phyloP scores from a whole-genome alignment of 2,888 invertebrate genomes.

The Drosophila kokeensis region DNA sequence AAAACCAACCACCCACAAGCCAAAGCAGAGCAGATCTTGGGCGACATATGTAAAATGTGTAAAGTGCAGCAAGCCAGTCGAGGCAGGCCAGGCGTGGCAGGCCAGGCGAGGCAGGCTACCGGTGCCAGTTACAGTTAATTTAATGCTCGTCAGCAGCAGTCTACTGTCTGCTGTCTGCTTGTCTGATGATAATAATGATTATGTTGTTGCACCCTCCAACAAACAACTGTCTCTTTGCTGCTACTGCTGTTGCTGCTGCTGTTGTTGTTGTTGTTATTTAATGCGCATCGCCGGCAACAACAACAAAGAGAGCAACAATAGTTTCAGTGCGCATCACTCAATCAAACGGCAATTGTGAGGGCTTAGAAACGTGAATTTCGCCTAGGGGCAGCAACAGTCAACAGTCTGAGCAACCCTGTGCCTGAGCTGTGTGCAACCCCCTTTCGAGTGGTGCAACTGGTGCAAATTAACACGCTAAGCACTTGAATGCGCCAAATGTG shows the following conservation, averaged over 20 bases:
- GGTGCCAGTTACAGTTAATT: slow-evolving; percentile 78
- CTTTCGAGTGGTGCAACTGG: slow-evolving; percentile 59
- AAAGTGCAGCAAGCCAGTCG: slow-evolving; percentile 80
- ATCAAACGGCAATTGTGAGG: slow-evolving; percentile 83
- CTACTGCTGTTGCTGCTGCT: slow-evolving; percentile 2
- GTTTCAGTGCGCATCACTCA: slow-evolving; percentile 75
- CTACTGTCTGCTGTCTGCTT: neutral
- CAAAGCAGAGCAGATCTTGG: slow-evolving; percentile 49
- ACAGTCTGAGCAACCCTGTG: slow-evolving; percentile 18
- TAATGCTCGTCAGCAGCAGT: slow-evolving; percentile 72
- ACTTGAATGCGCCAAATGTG: slow-evolving; percentile 83
- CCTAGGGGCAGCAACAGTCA: slow-evolving; percentile 30
- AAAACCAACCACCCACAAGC: slow-evolving; percentile 52
- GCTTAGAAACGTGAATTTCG: slow-evolving; percentile 58
- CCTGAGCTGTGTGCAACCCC: slow-evolving; percentile 35
- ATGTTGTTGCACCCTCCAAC: slow-evolving; percentile 52
- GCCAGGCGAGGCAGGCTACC: neutral
- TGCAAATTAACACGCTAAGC: slow-evolving; percentile 84
- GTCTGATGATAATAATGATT: slow-evolving; percentile 31
- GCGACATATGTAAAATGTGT: slow-evolving; percentile 84
- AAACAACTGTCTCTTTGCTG: slow-evolving; percentile 8
- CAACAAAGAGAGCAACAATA: slow-evolving; percentile 11
- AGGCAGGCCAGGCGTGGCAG: neutral
- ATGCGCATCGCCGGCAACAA: slow-evolving; percentile 45
- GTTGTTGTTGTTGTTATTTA: slow-evolving; percentile 36